A percentile compares a stretch with the other conserved stretches of the same genome.
phyloP scores from a whole-genome alignment of 2,113 vertebrate species.

The Sinocyclocheilus rhinocerous region DNA sequence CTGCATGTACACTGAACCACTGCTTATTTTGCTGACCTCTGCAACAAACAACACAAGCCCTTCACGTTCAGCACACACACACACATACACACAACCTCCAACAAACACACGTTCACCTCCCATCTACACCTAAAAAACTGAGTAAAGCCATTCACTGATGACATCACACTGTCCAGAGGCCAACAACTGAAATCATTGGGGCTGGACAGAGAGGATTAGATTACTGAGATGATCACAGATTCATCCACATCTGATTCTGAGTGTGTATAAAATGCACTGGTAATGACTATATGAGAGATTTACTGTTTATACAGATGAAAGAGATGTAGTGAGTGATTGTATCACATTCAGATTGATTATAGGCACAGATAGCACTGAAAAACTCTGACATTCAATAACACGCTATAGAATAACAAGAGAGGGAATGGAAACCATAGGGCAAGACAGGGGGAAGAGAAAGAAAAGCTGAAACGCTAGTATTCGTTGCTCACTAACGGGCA shows the following conservation, averaged over 20 bases:
- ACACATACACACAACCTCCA: not conserved
- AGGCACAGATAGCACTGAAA: not conserved
- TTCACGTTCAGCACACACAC: not conserved
- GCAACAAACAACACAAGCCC: not conserved
- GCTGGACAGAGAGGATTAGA: slow-evolving; percentile 7
- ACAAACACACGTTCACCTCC: not conserved
- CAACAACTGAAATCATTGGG: slow-evolving; percentile 7
- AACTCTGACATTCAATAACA: slow-evolving; percentile 2
- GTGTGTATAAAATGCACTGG: not conserved
- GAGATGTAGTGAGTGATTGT: not conserved
- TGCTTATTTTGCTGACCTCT: slow-evolving; percentile 3
- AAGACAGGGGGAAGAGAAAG: not conserved
- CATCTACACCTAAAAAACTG: not conserved
- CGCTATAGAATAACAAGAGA: not conserved
- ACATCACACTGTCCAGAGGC: not conserved
- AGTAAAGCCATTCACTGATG: not conserved
- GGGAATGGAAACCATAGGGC: not conserved
- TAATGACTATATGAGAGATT: not conserved
- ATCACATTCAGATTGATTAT: slow-evolving; percentile 16
- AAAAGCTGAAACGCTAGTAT: slow-evolving; percentile 15
- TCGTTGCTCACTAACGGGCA: slow-evolving; percentile 22
- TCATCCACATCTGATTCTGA: not conserved
- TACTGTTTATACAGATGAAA: not conserved
- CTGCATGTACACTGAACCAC: not conserved
- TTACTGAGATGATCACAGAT: slow-evolving; percentile 20